A percentile compares a stretch with the other conserved stretches of the same genome.
phyloP scores from a whole-genome alignment of 1,140 invertebrate genomes.

The Physella acuta region DNA sequence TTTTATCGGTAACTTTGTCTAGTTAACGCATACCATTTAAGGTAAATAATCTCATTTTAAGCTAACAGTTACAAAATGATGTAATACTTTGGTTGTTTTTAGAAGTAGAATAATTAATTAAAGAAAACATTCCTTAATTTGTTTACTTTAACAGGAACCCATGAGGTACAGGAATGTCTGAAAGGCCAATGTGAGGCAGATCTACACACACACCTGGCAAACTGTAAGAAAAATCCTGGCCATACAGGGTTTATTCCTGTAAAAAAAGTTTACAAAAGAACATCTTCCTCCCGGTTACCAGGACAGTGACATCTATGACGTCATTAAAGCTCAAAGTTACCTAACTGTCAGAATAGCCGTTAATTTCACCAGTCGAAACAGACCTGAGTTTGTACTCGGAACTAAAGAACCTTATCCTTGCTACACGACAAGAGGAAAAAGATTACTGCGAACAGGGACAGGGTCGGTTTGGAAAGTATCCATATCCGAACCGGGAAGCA shows the following conservation, averaged over 20 bases:
- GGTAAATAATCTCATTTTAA: too few species aligned
- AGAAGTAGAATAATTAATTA: too few species aligned
- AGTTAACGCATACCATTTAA: too few species aligned
- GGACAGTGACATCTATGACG: background rate
- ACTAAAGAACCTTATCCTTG: background rate
- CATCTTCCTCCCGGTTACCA: background rate
- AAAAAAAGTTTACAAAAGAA: background rate
- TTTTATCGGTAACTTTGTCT: too few species aligned
- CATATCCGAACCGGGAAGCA: background rate
- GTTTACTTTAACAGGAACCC: too few species aligned
- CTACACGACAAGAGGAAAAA: background rate
- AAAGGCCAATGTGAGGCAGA: background rate
- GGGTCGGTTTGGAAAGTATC: too few species aligned
- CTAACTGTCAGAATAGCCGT: background rate
- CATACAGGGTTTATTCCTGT: background rate
- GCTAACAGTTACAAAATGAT: too few species aligned
- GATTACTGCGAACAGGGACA: background rate
- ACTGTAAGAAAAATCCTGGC: background rate
- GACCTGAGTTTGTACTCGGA: background rate
- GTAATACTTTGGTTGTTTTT: too few species aligned
- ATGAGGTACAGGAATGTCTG: background rate
- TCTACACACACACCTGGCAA: background rate
- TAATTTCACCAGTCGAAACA: background rate
- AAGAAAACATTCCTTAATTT: too few species aligned
- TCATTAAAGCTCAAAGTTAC: background rate